Conservation (phyloP, 2,797 vertebrate genomes). For the Thripadectes ignobilis region DNA sequence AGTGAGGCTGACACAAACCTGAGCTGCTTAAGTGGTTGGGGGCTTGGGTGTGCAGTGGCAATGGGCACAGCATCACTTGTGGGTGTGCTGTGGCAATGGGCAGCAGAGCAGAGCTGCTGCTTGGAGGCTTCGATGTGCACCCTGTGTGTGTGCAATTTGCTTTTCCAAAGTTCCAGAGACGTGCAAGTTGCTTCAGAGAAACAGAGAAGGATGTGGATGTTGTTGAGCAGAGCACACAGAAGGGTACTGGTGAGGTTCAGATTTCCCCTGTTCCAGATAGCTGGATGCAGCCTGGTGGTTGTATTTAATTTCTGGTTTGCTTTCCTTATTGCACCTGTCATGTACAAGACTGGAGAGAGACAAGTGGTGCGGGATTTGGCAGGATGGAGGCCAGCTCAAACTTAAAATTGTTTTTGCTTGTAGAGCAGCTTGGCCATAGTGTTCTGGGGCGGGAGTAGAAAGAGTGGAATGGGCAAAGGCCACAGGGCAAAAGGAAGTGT, state of each 20-base stretch:
- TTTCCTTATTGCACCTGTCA: background rate
- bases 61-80: background rate
- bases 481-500: background rate
- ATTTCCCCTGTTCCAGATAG: background rate
- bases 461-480: rapidly evolving
- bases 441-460: rapidly evolving
- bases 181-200: background rate
- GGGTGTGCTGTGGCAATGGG: background rate
- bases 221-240: background rate
- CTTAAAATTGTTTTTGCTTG: background rate
- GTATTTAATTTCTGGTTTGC: background rate
- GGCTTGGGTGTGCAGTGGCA: background rate
- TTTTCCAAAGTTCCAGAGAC: background rate
- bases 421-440: rapidly evolving
- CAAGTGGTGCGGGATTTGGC: rapidly evolving
- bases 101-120: background rate
- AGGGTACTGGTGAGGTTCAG: background rate
- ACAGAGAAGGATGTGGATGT: rapidly evolving
- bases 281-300: rapidly evolving
- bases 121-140: rapidly evolving
- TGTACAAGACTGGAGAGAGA: rapidly evolving
- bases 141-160: rapidly evolving
- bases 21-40: background rate
- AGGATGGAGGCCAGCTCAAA: background rate
- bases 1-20: rapidly evolving